Evolutionary conservation across 2,888 invertebrate genomes (phyloP).

Genomic region (Ditula angustiorana): DNA sequence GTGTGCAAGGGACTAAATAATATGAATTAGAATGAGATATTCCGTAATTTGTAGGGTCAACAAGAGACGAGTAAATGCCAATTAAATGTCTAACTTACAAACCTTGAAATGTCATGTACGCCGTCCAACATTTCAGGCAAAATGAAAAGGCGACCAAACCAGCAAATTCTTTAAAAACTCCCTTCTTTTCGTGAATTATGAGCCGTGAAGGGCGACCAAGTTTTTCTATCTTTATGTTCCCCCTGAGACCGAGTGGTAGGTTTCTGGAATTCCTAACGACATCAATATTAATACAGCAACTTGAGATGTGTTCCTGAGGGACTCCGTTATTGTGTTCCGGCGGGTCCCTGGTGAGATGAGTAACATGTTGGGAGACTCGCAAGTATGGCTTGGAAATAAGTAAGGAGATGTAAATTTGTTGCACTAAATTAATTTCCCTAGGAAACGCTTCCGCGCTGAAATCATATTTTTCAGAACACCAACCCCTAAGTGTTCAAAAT

Average conservation of each 20-base stretch:
- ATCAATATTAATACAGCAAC: conserved; percentile 57
- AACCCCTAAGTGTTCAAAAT: too few species aligned
- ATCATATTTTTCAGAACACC: too few species aligned
- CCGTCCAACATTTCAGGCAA: conserved; percentile 1
- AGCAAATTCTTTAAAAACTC: conserved; percentile 17
- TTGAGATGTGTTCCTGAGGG: conserved; percentile 49
- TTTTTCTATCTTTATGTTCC: conserved; percentile 51
- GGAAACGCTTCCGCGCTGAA: too few species aligned
- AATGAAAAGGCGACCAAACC: conserved; percentile 2
- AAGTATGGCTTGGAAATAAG: too few species aligned
- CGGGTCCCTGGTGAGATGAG: conserved; percentile 45
- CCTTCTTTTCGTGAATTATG: conserved; percentile 48
- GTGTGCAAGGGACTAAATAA: too few species aligned
- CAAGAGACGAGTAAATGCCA: too few species aligned
- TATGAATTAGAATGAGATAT: too few species aligned
- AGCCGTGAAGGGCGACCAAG: conserved; percentile 44
- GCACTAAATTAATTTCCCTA: too few species aligned
- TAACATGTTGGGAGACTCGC: conserved; percentile 10
- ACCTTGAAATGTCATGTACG: neutral
- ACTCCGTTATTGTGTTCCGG: conserved; percentile 42
- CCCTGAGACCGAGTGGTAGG: conserved; percentile 47
- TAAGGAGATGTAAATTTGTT: too few species aligned
- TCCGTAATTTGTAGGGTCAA: too few species aligned
- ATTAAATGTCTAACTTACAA: too few species aligned
- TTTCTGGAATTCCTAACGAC: conserved; percentile 46